Evolutionary conservation across 1,140 invertebrate species (phyloP), one percentile per base, ranked within the genome.

Genomic region (Aradophagus sp.): DNA sequence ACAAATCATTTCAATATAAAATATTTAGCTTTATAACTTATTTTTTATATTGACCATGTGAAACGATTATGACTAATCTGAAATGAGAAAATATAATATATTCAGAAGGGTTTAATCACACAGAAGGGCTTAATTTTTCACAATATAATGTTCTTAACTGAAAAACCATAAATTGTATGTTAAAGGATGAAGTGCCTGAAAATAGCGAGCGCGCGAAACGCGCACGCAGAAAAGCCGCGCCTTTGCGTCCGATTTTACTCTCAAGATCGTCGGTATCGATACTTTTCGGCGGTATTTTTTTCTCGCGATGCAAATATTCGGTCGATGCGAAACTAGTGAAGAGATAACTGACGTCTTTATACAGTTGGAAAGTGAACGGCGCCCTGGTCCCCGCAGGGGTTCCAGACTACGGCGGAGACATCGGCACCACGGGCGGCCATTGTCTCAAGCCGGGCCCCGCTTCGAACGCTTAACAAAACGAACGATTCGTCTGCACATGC

Each of bases 301-400:
- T 62, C 61, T 62, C 48, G 56, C 50, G 48, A 72, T 72, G 62
- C 69, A 66, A 72, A 72, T 72, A 72, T 66, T 66, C 36, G 31
- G 38, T 34, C 50, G 66, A 77, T 77, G 71, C 68, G 68, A 81
- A 77, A 79, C 77, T 78, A 79, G 78, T 79, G 74, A 75, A 75
- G 67, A 73, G 78, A 81, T 84, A 81, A 84, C 81, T 84, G 83
- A 84, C 83, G 77, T 84, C 83, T 84, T 81, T 84, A 84, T 84
- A 84, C 63, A 74, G 76, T 47, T 78, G 77, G 78, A 81, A 79
- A 81, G 76, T 77, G 75, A 75, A 80, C 55, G 79, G 82, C 78
- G 78, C 76, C 79, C 77, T 73, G 73, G 74, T 77, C 79, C 34
- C 83, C 41, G 70, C 78, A 78, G 83, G 83, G 83, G 81, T 84